Conservation (phyloP, 2,113 vertebrate genomes). For the Chunga burmeisteri region DNA sequence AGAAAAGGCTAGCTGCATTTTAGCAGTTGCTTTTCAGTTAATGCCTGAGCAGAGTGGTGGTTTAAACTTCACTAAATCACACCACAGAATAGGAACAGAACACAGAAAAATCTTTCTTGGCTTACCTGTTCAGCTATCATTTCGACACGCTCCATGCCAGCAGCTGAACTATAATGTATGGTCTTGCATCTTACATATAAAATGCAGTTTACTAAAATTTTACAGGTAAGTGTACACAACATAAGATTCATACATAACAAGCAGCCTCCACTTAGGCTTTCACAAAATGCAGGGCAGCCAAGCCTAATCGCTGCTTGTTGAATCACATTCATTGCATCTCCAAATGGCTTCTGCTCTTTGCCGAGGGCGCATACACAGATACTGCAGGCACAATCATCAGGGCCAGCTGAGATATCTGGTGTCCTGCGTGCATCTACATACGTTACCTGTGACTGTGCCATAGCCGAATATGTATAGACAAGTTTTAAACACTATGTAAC, state of each 20-base stretch:
- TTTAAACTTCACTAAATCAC: background rate
- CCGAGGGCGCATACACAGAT: background rate
- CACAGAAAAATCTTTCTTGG: background rate
- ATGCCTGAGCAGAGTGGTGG: background rate
- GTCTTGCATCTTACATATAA: background rate
- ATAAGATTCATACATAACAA: background rate
- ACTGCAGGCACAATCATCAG: fast-evolving
- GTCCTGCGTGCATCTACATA: background rate
- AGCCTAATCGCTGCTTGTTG: background rate
- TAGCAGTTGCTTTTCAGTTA: background rate
- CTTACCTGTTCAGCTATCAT: background rate
- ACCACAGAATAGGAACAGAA: background rate
- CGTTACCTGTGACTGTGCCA: background rate
- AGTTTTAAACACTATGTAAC: background rate
- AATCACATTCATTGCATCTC: background rate
- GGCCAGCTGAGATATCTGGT: background rate
- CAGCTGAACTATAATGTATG: background rate
- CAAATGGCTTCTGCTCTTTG: background rate
- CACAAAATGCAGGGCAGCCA: background rate
- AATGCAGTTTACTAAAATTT: background rate
- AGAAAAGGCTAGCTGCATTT: background rate
- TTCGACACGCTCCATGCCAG: background rate
- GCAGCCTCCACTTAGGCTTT: background rate
- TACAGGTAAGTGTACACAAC: background rate
- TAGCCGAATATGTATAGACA: background rate